phyloP scores from a whole-genome alignment of 2,888 invertebrate genomes.

The Dusona sp. region DNA sequence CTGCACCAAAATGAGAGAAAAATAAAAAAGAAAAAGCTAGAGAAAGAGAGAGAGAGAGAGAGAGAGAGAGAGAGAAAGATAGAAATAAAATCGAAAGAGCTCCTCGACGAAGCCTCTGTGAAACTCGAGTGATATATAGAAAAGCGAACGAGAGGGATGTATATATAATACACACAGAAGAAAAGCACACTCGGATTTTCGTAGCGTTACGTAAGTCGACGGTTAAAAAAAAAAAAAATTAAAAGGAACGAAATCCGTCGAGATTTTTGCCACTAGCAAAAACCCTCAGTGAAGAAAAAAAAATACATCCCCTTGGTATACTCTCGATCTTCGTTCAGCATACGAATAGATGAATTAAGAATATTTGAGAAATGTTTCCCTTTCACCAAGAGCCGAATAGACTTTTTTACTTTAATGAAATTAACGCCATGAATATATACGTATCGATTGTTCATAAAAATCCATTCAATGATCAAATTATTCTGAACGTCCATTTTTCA shows the following conservation, averaged over 20 bases:
- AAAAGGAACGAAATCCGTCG: slow-evolving; percentile 39
- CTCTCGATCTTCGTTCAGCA: slow-evolving; percentile 4
- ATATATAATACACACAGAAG: slow-evolving; percentile 21
- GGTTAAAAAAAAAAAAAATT: slow-evolving; percentile 41
- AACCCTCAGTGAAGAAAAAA: slow-evolving; percentile 4
- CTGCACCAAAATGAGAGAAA: slow-evolving; percentile 23
- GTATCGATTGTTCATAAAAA: background rate
- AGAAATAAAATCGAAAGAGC: slow-evolving; percentile 52
- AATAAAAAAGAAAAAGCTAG: background rate
- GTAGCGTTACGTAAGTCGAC: slow-evolving; percentile 10
- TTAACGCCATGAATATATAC: background rate
- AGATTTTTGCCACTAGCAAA: slow-evolving; percentile 53
- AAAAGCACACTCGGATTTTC: slow-evolving; percentile 18
- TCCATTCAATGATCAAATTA: background rate
- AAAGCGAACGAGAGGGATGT: slow-evolving; percentile 40
- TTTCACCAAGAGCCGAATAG: background rate
- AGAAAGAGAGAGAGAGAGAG: background rate
- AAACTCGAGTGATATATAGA: slow-evolving; percentile 49
- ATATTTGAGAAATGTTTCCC: slow-evolving; percentile 10
- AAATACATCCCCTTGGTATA: background rate
- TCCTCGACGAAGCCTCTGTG: slow-evolving; percentile 37
- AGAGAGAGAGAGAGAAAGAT: slow-evolving; percentile 6
- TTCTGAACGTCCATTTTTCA: background rate
- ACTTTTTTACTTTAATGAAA: background rate
- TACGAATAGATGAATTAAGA: background rate